Base-by-base conservation (phyloP, 1,140 invertebrate genomes). In the Heliconius congener region DNA sequence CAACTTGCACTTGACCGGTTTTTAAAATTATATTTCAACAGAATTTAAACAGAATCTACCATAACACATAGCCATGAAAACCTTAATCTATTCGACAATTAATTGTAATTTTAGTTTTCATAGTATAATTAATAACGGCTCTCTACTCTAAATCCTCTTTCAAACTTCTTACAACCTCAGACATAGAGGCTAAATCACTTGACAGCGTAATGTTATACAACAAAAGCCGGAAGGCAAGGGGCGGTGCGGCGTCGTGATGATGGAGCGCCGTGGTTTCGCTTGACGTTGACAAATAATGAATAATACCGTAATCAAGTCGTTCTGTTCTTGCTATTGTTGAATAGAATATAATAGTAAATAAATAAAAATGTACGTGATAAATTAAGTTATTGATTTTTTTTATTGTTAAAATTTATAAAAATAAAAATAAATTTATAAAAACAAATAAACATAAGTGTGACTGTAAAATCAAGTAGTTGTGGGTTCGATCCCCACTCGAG, bases 191-290 rank as follows among this genome's bases (percentile, higher is more conserved):
- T 70, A 76, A 34, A 70, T 76, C 39, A 76, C 60, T 76, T 76
- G 74, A 76, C 74, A 76, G 57, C 46, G 8, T 76, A 71, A 76
- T 76, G 60, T 6, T 37, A 23, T 70, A 70, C 74, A 76, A 76
- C 74, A 76, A 71, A 71, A 76, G 81, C 83, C 83, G 83, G 83
- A 84, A 82, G 81, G 81, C 81, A 81, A 37, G 71, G 76, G 78
- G 83, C 83, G 81, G 66, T 73, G 37, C 34, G 37, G 37, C 78
- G 46, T 52, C 71, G 77, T 79, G 77, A 77, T 77, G 73, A 72
- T 74, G 42, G 72, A 78, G 74, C 74, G 82, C 72, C 70, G 79
- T 71, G 81, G 80, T 73, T 77, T 60, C 55, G 70, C 78, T 74
- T 73, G 75, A 77, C 80, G 34, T 77, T 75, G 77, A 76, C 52